A percentile compares a stretch with the other conserved stretches of the same genome.
phyloP scores from a whole-genome alignment of 2,888 invertebrate species.

The Odontocolon sp. region DNA sequence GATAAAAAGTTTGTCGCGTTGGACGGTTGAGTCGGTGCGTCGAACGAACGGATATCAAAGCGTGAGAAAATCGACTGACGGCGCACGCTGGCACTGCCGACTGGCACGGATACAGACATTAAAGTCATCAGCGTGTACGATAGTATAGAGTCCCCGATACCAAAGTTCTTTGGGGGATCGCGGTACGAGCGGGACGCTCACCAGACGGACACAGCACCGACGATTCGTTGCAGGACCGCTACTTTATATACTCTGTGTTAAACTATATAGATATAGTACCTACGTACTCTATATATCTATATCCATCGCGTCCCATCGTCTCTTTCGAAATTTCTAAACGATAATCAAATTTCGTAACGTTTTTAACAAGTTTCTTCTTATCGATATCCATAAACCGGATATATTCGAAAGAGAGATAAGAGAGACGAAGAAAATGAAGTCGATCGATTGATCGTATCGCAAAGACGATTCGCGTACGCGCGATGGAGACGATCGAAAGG shows the following conservation, averaged over 20 bases:
- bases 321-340: background rate
- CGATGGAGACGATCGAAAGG: conserved; percentile 69
- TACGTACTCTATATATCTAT: conserved; percentile 23
- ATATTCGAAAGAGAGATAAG: background rate
- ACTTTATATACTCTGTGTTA: conserved; percentile 17
- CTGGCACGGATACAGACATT: conserved; percentile 80
- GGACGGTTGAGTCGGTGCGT: conserved; percentile 2
- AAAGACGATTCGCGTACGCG: conserved; percentile 13
- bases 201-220: conserved; percentile 45
- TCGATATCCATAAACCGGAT: background rate
- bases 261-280: conserved; percentile 21
- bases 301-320: background rate
- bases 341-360: background rate
- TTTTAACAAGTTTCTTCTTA: background rate
- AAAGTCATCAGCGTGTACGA: conserved; percentile 75
- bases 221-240: conserved; percentile 45
- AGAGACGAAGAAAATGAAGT: conserved; percentile 6
- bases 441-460: background rate
- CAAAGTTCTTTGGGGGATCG: conserved; percentile 68
- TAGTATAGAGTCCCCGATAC: conserved; percentile 68
- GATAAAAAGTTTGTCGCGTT: background rate
- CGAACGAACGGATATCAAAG: conserved; percentile 68
- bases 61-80: conserved; percentile 76
- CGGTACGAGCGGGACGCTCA: background rate
- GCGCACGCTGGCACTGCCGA: conserved; percentile 70